These are phyloP conservation scores for Castor canadensis DNA, from an alignment of 2,113 vertebrate genomes.

Conservation along the genomic window DNA sequence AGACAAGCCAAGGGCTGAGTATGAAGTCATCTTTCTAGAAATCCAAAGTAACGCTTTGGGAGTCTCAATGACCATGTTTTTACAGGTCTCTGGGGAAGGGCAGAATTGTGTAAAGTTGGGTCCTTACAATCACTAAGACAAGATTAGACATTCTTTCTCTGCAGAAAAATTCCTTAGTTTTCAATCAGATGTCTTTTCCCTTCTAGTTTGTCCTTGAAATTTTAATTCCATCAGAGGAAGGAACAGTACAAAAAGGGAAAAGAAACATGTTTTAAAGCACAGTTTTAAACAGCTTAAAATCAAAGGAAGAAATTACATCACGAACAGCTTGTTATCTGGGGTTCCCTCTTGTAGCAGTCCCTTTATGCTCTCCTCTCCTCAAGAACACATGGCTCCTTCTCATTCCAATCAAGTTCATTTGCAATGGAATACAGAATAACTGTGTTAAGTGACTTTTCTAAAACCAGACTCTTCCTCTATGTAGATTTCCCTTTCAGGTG, in stretches of 20 bases:
- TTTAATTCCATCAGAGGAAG: conserved; percentile 24
- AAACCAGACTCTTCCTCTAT: not conserved
- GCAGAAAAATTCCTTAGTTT: not conserved
- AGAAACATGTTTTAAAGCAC: not conserved
- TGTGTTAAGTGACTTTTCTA: not conserved
- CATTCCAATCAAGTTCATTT: not conserved
- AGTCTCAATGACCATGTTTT: not conserved
- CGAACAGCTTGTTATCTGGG: not conserved
- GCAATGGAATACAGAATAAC: not conserved
- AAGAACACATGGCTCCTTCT: not conserved
- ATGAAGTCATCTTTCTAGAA: not conserved
- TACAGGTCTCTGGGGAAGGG: not conserved
- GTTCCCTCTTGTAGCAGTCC: not conserved
- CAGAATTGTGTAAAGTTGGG: not conserved
- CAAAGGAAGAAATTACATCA: not conserved
- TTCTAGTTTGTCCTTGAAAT: conserved; percentile 7
- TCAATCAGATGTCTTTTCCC: not conserved
- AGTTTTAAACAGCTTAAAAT: conserved; percentile 34
- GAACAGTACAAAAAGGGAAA: not conserved
- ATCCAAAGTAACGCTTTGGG: not conserved
- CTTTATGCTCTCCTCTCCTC: not conserved
- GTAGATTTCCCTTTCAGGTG: not conserved
- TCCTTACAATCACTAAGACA: not conserved
- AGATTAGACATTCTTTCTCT: not conserved
- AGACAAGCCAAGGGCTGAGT: not conserved